Evolutionary conservation across 2,113 vertebrate species (phyloP).

Genomic region (Leptodactylus fuscus): DNA sequence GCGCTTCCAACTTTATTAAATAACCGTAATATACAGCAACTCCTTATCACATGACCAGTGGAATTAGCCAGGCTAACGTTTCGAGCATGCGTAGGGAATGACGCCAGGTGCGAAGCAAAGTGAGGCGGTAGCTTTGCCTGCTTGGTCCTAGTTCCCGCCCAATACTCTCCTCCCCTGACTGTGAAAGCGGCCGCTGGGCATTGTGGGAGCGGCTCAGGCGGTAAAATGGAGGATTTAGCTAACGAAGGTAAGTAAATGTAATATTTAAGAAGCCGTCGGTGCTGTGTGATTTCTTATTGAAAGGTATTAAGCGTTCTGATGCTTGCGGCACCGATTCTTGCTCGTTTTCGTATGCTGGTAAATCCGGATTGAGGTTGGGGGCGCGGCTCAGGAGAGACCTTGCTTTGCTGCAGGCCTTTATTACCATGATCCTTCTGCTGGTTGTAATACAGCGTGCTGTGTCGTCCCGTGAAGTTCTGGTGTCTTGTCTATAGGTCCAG

Average conservation of each 20-base stretch:
- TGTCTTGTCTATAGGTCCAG: too few species aligned
- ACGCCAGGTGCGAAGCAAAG: not conserved
- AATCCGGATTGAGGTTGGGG: not conserved
- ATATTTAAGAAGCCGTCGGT: not conserved
- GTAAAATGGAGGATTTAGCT: slow-evolving; percentile 89
- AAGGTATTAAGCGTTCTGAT: not conserved
- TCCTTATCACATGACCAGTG: too few species aligned
- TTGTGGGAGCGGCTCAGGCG: slow-evolving; percentile 84
- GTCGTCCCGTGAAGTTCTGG: too few species aligned
- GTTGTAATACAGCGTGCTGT: too few species aligned
- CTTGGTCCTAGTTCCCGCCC: slow-evolving; percentile 29
- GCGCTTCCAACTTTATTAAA: too few species aligned
- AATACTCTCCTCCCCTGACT: slow-evolving; percentile 31
- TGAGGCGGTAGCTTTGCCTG: not conserved
- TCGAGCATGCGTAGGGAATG: not conserved
- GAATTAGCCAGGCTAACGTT: too few species aligned
- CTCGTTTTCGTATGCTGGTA: not conserved
- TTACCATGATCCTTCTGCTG: not conserved
- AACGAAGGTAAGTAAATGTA: slow-evolving; percentile 82
- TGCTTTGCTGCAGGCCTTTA: slow-evolving; percentile 13
- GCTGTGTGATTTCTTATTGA: too few species aligned
- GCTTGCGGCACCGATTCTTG: too few species aligned
- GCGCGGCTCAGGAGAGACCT: slow-evolving; percentile 48
- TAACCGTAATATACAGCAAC: too few species aligned
- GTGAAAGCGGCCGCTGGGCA: slow-evolving; percentile 72